These are phyloP conservation scores for Drosophila carrolli DNA, from an alignment of 1,140 invertebrate species.

Conservation along the genomic window DNA sequence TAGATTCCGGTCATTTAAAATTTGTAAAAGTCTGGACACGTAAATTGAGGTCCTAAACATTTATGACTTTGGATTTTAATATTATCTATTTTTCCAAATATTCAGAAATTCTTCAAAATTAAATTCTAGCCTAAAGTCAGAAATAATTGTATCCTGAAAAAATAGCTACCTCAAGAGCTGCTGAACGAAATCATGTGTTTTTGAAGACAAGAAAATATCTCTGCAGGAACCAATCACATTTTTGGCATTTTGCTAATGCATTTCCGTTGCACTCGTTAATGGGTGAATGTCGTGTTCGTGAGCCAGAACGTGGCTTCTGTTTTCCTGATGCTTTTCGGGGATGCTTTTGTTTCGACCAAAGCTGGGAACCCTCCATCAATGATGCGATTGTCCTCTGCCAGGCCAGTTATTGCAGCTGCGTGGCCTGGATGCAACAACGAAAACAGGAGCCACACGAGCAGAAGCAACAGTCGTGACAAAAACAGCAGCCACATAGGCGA, in stretches of 20 bases:
- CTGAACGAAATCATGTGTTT: too few relatives aligned
- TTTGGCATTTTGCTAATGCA: constrained; percentile 44
- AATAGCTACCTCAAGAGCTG: too few relatives aligned
- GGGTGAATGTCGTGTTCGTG: constrained; percentile 29
- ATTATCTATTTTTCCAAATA: too few relatives aligned
- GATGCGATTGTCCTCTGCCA: constrained; percentile 11
- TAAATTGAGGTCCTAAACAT: too few relatives aligned
- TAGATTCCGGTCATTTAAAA: too few relatives aligned
- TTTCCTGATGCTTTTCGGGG: constrained; percentile 9
- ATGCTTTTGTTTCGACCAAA: constrained; percentile 54
- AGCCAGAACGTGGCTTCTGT: constrained; percentile 12
- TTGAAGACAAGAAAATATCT: neutral
- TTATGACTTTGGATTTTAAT: too few relatives aligned
- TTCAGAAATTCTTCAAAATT: too few relatives aligned
- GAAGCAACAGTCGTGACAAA: constrained; percentile 6
- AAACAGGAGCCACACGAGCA: constrained; percentile 17
- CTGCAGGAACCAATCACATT: constrained; percentile 5
- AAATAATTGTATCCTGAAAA: too few relatives aligned
- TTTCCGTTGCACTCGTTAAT: constrained; percentile 54
- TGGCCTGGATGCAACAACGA: constrained; percentile 27
- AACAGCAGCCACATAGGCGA: constrained; percentile 3
- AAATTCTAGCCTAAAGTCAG: too few relatives aligned
- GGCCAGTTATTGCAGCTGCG: constrained; percentile 65
- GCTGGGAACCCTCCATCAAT: neutral
- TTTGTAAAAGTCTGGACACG: too few relatives aligned